Conservation (phyloP, 2,888 invertebrate species). For the Epinotia ramella region DNA sequence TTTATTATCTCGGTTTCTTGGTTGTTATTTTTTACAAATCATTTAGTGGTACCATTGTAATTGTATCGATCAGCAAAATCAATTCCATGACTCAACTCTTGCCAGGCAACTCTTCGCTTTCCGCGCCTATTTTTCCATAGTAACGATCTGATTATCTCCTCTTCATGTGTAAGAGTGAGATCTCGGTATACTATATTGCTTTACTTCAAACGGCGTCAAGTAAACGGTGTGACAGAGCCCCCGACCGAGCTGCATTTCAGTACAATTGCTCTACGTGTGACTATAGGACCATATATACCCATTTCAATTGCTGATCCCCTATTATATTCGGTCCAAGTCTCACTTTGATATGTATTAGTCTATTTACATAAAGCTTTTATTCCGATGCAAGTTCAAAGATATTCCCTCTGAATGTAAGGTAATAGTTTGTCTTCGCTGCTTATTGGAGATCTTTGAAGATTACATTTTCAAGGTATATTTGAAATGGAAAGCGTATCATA, state of each 20-base stretch:
- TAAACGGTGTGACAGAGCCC: not conserved
- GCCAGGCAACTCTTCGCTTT: too few relatives aligned
- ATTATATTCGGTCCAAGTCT: conserved; percentile 51
- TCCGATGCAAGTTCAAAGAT: conserved; percentile 27
- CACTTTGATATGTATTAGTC: conserved; percentile 56
- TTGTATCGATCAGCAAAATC: too few relatives aligned
- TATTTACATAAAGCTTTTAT: conserved; percentile 53
- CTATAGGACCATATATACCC: not conserved
- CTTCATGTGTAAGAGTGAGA: too few relatives aligned
- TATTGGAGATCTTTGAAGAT: conserved; percentile 35
- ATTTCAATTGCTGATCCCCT: conserved; percentile 64
- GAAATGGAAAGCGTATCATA: not conserved
- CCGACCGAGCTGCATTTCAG: not conserved
- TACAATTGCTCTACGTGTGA: not conserved
- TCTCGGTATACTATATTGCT: not conserved
- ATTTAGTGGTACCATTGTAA: too few relatives aligned
- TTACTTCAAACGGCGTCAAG: too few relatives aligned
- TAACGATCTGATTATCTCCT: too few relatives aligned
- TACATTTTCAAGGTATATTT: not conserved
- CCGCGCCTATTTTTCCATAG: too few relatives aligned
- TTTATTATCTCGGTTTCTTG: too few relatives aligned
- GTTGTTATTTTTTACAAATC: too few relatives aligned
- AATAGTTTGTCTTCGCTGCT: conserved; percentile 34
- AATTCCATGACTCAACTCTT: too few relatives aligned
- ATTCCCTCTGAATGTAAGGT: conserved; percentile 28